phyloP scores from a whole-genome alignment of 2,113 vertebrate genomes.

The Platichthys stellatus region DNA sequence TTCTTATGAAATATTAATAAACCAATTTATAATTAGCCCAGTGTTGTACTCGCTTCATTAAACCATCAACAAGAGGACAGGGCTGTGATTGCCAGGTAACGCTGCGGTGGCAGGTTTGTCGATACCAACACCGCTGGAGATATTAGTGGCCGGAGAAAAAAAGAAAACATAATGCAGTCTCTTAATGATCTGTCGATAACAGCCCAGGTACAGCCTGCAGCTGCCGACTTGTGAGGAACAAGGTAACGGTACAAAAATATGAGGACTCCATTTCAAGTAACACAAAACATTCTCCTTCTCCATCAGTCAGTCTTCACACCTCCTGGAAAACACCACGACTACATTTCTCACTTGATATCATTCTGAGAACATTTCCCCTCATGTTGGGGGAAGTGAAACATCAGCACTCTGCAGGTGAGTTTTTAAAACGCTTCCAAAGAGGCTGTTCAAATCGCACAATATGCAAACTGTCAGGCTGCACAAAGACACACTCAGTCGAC shows the following conservation, averaged over 20 bases:
- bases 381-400: not conserved
- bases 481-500: not conserved
- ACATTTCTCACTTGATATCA: conserved; percentile 5
- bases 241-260: not conserved
- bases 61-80: not conserved
- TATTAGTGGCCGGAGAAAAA: not conserved
- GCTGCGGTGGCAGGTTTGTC: conserved; percentile 7
- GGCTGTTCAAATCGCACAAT: not conserved
- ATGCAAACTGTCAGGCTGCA: conserved; percentile 20
- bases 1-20: conserved; percentile 1
- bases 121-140: not conserved
- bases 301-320: conserved; percentile 9
- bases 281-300: not conserved
- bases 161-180: conserved; percentile 10
- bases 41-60: not conserved
- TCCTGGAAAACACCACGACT: not conserved
- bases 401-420: not conserved
- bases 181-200: conserved; percentile 23
- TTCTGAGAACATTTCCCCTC: not conserved
- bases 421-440: too few species aligned
- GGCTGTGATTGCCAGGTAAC: conserved; percentile 10
- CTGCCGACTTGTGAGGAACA: not conserved
- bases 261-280: conserved; percentile 22
- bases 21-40: not conserved
- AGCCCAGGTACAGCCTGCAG: conserved; percentile 6